These are phyloP conservation scores for Arizona elegans DNA, from an alignment of 2,113 vertebrate genomes.

Conservation along the genomic window DNA sequence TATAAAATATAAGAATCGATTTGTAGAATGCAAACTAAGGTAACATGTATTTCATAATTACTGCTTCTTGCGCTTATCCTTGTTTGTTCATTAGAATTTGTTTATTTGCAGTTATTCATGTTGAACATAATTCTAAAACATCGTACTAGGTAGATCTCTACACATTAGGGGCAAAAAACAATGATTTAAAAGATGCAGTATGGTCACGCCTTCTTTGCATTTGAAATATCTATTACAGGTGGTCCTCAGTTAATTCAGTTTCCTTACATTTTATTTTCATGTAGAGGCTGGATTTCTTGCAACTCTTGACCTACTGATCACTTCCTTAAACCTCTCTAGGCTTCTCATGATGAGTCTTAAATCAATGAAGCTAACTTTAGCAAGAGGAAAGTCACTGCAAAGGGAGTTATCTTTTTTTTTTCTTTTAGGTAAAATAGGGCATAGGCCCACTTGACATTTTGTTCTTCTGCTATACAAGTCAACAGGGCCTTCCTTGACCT, in stretches of 20 bases:
- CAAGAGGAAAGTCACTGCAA: neutral
- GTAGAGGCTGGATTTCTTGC: neutral
- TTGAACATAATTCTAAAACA: neutral
- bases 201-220: neutral
- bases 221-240: neutral
- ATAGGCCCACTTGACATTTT: conserved; percentile 22
- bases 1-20: neutral
- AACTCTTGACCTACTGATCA: conserved; percentile 12
- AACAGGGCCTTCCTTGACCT: conserved; percentile 2
- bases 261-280: conserved; percentile 3
- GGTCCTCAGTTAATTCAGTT: neutral
- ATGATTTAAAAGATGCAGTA: neutral
- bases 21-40: neutral
- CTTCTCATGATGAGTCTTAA: conserved; percentile 15
- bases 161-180: neutral
- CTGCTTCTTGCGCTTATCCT: conserved; percentile 10
- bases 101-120: neutral
- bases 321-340: conserved; percentile 19
- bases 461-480: conserved; percentile 5
- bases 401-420: conserved; percentile 24
- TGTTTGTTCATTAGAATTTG: conserved; percentile 20
- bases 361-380: conserved; percentile 28
- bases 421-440: neutral
- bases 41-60: conserved; percentile 17
- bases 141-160: neutral